These are phyloP conservation scores for Drosophila pseudoananassae DNA, from an alignment of 1,140 invertebrate species.

Conservation along the genomic window DNA sequence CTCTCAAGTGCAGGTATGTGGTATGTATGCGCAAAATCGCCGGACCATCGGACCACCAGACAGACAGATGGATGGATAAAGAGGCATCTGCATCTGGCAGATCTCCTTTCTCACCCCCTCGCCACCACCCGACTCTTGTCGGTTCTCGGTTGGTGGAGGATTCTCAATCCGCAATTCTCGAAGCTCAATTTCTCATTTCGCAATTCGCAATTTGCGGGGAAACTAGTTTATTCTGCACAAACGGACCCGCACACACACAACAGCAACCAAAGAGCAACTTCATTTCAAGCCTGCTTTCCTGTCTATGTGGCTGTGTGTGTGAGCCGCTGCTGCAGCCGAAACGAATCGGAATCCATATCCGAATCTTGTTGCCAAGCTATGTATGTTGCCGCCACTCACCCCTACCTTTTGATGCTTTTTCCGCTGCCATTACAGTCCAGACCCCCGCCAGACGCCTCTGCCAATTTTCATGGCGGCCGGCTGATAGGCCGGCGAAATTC, in stretches of 20 bases:
- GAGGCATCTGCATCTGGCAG: constrained; percentile 35
- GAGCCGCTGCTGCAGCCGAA: constrained; percentile 22
- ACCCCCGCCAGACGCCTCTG: constrained; percentile 24
- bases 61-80: neutral
- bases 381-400: constrained; percentile 6
- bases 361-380: constrained; percentile 33
- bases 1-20: neutral
- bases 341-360: constrained; percentile 3
- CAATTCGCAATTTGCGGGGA: constrained; percentile 21
- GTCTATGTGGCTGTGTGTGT: constrained; percentile 17
- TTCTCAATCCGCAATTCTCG: constrained; percentile 9
- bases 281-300: constrained; percentile 11
- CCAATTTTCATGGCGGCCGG: constrained; percentile 26
- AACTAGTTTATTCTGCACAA: constrained; percentile 63
- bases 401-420: constrained; percentile 22
- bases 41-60: constrained; percentile 2
- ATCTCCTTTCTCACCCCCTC: neutral
- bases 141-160: constrained; percentile 16
- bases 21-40: constrained; percentile 11
- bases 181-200: neutral
- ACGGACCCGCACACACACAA: constrained; percentile 12
- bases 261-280: constrained; percentile 4
- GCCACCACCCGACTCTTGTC: neutral
- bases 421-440: constrained; percentile 25
- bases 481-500: constrained; percentile 27